Base-by-base conservation (phyloP, 2,797 vertebrate genomes). In the Benthosema pterotum region DNA sequence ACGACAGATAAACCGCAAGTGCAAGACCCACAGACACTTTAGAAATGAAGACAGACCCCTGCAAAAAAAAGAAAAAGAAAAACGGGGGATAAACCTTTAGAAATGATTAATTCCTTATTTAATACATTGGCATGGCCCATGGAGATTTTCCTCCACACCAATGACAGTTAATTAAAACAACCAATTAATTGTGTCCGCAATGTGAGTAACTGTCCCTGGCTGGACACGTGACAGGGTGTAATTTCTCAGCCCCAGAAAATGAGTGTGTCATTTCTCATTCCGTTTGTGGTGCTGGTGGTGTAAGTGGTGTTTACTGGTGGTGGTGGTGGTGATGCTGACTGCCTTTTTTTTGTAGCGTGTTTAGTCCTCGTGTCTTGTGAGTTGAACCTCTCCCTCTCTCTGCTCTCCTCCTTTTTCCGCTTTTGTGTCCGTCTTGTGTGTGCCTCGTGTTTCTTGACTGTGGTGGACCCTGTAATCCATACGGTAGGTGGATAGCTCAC, bases 401-500 rank as follows among this genome's bases (percentile, higher is more conserved):
- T 91, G 83, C 84, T 87, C 87, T 86, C 46, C 77, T 87, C 80
- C 82, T 85, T 84, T 82, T 81, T 72, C 43, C 87, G 81, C 78
- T 11, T 38, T 38, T 91, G 72, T 92, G 86, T 90, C 84, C 88
- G 84, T 87, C 83, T 88, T 92, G 81, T 87, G 87, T 92, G 88
- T 90, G 91, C 86, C 82, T 82, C 67, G 65, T 92, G 78, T 89
- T 90, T 86, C 88, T 84, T 89, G 90, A 91, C 91, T 86, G 50
- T 90, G 86, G 83, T 68, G 93, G 93, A 91, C 90, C 64, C 74
- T 65, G 11, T 38, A 80, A 83, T 82, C 83, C n/a, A n/a, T 90
- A 94, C 12, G 95, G 95, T 96, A 96, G 93, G 95, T 96, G 91
- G 82, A 90, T 72, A 80, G 86, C 11, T 68, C 86, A 72, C 65